Conservation (phyloP, 2,113 vertebrate genomes). For the Equus przewalskii region DNA sequence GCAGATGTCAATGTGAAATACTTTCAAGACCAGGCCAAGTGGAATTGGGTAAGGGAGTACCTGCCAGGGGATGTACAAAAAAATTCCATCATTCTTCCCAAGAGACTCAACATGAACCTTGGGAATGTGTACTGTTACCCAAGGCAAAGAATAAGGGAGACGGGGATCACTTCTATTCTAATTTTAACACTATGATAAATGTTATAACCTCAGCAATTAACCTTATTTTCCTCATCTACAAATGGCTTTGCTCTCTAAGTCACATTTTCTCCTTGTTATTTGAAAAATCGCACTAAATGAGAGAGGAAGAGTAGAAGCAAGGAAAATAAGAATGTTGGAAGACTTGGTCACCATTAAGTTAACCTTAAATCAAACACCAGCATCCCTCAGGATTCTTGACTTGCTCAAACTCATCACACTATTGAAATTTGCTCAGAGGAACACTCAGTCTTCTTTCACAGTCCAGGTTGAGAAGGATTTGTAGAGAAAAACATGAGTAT, state of each 20-base stretch:
- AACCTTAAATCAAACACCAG: neutral
- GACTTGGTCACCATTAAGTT: neutral
- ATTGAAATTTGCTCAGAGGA: constrained; percentile 1
- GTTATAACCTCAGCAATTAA: neutral
- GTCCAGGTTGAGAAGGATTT: constrained; percentile 14
- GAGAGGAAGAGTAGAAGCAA: neutral
- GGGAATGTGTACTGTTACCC: neutral
- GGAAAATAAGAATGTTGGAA: neutral
- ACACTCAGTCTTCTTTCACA: neutral
- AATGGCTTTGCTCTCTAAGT: neutral
- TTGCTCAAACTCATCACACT: neutral
- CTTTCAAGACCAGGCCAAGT: neutral
- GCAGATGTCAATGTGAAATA: constrained; percentile 9
- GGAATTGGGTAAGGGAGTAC: neutral
- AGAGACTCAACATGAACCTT: neutral
- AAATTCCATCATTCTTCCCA: neutral
- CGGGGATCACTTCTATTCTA: neutral
- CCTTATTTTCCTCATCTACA: neutral
- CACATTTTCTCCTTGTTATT: neutral
- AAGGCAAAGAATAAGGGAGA: neutral
- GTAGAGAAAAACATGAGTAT: neutral
- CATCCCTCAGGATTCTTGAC: neutral
- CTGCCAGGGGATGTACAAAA: neutral
- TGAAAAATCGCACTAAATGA: neutral
- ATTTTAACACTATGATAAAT: neutral